phyloP scores from a whole-genome alignment of 2,113 vertebrate species.

The Siniperca chuatsi region DNA sequence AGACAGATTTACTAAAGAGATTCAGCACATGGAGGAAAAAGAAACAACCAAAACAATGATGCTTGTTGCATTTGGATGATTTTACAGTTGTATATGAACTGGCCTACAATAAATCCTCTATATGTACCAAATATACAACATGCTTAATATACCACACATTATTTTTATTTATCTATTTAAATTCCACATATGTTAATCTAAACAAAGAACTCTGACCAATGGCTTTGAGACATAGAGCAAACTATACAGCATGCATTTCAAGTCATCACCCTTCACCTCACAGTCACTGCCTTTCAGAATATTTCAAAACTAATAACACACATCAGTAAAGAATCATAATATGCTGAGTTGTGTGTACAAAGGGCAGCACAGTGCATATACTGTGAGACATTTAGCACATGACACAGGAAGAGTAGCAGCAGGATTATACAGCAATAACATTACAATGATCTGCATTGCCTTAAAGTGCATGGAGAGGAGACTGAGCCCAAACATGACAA shows the following conservation, averaged over 20 bases:
- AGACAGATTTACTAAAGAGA: slow-evolving; percentile 23
- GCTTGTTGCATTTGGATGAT: slow-evolving; percentile 50
- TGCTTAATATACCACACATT: slow-evolving; percentile 29
- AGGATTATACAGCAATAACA: slow-evolving; percentile 32
- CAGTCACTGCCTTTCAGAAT: neutral
- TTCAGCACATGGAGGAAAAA: slow-evolving; percentile 73
- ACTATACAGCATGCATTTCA: slow-evolving; percentile 6
- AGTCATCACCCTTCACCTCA: slow-evolving; percentile 18
- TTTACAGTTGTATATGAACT: neutral
- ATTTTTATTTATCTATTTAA: slow-evolving; percentile 19
- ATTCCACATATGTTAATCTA: slow-evolving; percentile 7
- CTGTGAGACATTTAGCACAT: slow-evolving; percentile 26
- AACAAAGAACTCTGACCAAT: slow-evolving; percentile 12
- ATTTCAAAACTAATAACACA: slow-evolving; percentile 3
- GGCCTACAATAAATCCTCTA: slow-evolving; percentile 14
- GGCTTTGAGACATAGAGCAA: slow-evolving; percentile 21
- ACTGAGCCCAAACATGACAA: slow-evolving; percentile 17
- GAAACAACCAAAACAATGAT: slow-evolving; percentile 83
- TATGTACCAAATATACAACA: slow-evolving; percentile 10
- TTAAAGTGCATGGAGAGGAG: slow-evolving; percentile 80
- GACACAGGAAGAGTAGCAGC: slow-evolving; percentile 40
- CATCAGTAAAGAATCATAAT: slow-evolving; percentile 6
- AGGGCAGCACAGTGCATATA: neutral
- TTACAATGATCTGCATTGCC: slow-evolving; percentile 81
- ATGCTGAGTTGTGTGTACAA: slow-evolving; percentile 14